A percentile compares a stretch with the other conserved stretches of the same genome.
These are phyloP conservation scores for Amblyjoppa fuscipennis DNA, from an alignment of 2,888 invertebrate species.

Conservation along the genomic window DNA sequence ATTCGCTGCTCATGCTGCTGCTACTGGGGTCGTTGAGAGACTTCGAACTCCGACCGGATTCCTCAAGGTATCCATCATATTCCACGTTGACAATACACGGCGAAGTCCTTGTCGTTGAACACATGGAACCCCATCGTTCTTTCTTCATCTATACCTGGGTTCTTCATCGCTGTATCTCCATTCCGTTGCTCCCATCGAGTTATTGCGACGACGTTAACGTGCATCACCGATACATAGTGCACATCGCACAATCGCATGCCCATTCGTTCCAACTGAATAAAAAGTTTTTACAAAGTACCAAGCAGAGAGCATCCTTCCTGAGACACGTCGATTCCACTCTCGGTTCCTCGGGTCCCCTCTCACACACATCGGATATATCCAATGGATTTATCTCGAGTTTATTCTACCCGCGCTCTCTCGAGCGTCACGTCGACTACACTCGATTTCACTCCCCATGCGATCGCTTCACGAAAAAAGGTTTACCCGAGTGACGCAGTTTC, in stretches of 20 bases:
- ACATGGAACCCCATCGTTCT: slow-evolving; percentile 45
- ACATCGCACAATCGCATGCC: not conserved
- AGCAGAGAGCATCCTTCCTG: slow-evolving; percentile 1
- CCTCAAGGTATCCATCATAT: slow-evolving; percentile 58
- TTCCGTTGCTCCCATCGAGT: slow-evolving; percentile 31
- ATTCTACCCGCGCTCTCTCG: slow-evolving; percentile 35
- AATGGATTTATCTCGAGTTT: slow-evolving; percentile 42
- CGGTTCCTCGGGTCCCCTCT: not conserved
- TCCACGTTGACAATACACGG: slow-evolving; percentile 39
- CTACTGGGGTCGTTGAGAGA: slow-evolving; percentile 45
- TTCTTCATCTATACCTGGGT: slow-evolving; percentile 17
- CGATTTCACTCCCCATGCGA: slow-evolving; percentile 42
- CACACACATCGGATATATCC: slow-evolving; percentile 15
- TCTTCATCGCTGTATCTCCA: not conserved
- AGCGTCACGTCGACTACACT: slow-evolving; percentile 54
- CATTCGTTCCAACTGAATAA: slow-evolving; percentile 18
- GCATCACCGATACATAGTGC: slow-evolving; percentile 1
- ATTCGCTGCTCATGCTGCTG: slow-evolving; percentile 25
- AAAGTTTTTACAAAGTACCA: slow-evolving; percentile 43
- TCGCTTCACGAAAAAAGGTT: slow-evolving; percentile 41
- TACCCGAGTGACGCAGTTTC: slow-evolving; percentile 13
- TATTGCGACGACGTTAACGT: slow-evolving; percentile 40
- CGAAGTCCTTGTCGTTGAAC: slow-evolving; percentile 29
- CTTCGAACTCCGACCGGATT: slow-evolving; percentile 43
- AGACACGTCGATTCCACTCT: slow-evolving; percentile 38